Percentiles rank a stretch among this genome's conserved stretches.
phyloP scores from a whole-genome alignment of 2,797 vertebrate species.

The Amphiprion clarkii region DNA sequence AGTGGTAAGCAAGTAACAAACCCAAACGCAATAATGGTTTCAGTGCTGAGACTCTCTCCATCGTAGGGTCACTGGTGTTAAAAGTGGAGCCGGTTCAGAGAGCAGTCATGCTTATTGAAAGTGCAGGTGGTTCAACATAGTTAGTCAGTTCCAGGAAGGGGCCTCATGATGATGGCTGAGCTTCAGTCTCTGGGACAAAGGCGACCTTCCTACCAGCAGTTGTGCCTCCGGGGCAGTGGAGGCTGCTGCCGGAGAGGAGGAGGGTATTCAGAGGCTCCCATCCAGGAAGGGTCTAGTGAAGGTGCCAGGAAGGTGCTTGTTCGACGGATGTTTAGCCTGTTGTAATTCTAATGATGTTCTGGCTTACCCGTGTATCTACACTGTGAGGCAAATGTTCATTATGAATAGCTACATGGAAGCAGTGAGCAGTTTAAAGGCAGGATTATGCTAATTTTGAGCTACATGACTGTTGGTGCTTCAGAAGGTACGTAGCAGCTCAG shows the following conservation, averaged over 20 bases:
- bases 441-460: no score
- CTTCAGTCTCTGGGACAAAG: conserved; percentile 11
- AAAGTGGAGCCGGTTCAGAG: not conserved
- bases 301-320: conserved; percentile 1
- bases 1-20: no score
- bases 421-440: no score
- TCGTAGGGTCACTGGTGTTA: no score
- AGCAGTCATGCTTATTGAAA: not conserved
- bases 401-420: no score
- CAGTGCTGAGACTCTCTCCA: no score
- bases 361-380: no score
- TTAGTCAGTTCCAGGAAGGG: conserved; percentile 18
- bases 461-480: no score
- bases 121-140: conserved; percentile 5
- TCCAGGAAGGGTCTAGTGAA: not conserved
- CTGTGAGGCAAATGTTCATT: no score
- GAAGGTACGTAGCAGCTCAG: no score
- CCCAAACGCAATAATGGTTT: no score
- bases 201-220: not conserved
- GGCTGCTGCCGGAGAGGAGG: conserved; percentile 18
- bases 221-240: conserved; percentile 19
- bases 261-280: not conserved
- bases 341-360: no score
- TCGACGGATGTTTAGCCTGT: not conserved
- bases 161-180: not conserved